Evolutionary conservation across 1,140 invertebrate genomes (phyloP).

Genomic region (Aphidius gifuensis): DNA sequence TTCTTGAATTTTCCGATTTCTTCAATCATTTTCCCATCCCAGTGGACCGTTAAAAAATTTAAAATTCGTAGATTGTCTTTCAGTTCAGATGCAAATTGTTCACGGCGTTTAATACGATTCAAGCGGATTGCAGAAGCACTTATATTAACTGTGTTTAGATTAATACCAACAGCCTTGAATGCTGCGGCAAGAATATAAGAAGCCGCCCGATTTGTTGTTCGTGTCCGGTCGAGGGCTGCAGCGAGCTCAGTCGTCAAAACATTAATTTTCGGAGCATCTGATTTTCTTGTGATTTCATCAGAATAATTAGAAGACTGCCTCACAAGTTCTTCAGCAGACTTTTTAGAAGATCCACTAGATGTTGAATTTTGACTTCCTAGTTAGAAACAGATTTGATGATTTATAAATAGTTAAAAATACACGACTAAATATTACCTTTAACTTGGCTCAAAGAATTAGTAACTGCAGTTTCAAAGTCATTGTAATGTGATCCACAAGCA

Average conservation of each 20-base stretch:
- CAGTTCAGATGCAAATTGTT: slow-evolving; percentile 9
- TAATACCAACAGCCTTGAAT: background rate
- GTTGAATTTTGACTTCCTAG: no score
- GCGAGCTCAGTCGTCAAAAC: slow-evolving; percentile 5
- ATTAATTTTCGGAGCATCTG: background rate
- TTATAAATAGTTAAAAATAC: no score
- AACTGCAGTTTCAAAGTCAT: no score
- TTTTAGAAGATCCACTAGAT: no score
- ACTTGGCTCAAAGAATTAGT: no score
- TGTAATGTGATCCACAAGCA: no score
- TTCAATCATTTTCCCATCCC: slow-evolving; percentile 13
- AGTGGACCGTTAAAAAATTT: slow-evolving; percentile 6
- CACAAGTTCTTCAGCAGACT: no score
- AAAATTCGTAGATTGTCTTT: background rate
- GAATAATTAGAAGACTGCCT: no score
- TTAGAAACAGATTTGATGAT: no score
- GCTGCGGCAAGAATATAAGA: background rate
- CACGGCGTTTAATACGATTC: slow-evolving; percentile 5
- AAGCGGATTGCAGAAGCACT: background rate
- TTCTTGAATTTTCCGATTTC: background rate
- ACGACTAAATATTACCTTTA: no score
- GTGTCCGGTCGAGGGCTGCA: slow-evolving; percentile 5
- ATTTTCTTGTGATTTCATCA: background rate
- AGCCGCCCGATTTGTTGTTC: background rate
- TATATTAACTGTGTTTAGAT: background rate